A percentile compares a stretch with the other conserved stretches of the same genome.
phyloP scores from a whole-genome alignment of 2,797 vertebrate genomes.

The Thripadectes ignobilis region DNA sequence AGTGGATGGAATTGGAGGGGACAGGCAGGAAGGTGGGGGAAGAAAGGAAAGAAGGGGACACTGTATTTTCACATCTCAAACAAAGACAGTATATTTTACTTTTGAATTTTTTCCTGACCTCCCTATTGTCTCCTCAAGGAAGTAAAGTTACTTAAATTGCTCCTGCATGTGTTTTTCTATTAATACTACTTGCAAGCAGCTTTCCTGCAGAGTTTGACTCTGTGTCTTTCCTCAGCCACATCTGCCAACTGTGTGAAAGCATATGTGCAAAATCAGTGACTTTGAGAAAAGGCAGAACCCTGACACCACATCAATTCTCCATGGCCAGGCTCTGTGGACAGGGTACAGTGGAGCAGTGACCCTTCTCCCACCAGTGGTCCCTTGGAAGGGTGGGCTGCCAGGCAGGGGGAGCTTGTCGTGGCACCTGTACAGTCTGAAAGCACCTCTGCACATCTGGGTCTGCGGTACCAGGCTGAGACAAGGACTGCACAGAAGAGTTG shows the following conservation, averaged over 20 bases:
- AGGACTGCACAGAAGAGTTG: background rate
- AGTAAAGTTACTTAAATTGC: conserved; percentile 16
- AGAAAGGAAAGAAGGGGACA: accelerated
- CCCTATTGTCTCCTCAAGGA: background rate
- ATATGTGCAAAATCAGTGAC: background rate
- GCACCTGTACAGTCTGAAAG: background rate
- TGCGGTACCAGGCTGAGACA: accelerated
- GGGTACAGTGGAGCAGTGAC: background rate
- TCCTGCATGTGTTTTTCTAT: conserved; percentile 51
- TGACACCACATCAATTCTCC: background rate
- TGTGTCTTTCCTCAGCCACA: conserved; percentile 14
- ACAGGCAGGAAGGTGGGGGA: accelerated
- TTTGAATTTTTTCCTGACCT: background rate
- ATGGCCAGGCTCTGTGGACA: accelerated
- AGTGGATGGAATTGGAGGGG: background rate
- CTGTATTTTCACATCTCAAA: background rate
- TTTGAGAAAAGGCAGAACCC: conserved; percentile 17
- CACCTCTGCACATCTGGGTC: background rate
- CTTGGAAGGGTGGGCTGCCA: background rate
- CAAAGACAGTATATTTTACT: background rate
- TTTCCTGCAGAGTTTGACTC: conserved; percentile 38
- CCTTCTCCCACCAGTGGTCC: background rate
- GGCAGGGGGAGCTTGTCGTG: background rate
- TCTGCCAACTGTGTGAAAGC: background rate
- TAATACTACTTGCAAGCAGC: conserved; percentile 57